phyloP scores from a whole-genome alignment of 2,797 vertebrate species.

The Aeoliscus strigatus region DNA sequence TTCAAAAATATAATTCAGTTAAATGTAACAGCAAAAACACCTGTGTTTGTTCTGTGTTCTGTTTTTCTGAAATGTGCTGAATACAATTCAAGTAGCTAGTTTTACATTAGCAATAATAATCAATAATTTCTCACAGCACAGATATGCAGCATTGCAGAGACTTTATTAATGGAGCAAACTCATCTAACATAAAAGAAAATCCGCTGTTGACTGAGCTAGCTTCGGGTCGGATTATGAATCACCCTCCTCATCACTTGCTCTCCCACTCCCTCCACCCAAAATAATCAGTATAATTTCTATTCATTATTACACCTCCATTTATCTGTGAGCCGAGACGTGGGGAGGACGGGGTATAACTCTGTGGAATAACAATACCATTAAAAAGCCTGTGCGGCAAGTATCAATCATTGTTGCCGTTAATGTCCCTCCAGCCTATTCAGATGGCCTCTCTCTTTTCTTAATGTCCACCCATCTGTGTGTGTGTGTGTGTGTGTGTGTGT shows the following conservation, averaged over 20 bases:
- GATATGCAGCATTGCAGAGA: conserved; percentile 2
- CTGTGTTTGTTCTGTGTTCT: no score
- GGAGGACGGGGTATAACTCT: conserved; percentile 76
- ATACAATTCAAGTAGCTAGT: no score
- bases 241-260: conserved; percentile 19
- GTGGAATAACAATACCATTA: conserved; percentile 95
- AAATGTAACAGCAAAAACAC: no score
- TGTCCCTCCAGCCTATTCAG: conserved; percentile 91
- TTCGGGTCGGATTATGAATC: conserved; percentile 48
- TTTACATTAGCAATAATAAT: no score
- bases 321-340: conserved; percentile 65
- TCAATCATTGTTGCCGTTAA: conserved; percentile 98
- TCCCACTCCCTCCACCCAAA: conserved; percentile 51
- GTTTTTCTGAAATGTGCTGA: no score
- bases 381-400: conserved; percentile 83
- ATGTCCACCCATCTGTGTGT: conserved; percentile 92
- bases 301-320: conserved; percentile 75
- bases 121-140: background rate
- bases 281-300: conserved; percentile 74
- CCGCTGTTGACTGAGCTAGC: conserved; percentile 50
- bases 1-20: no score
- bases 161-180: conserved; percentile 1
- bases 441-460: conserved; percentile 87
- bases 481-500: conserved; percentile 35
- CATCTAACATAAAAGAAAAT: conserved; percentile 12